phyloP scores from a whole-genome alignment of 2,797 vertebrate genomes.

The Monodelphis domestica region DNA sequence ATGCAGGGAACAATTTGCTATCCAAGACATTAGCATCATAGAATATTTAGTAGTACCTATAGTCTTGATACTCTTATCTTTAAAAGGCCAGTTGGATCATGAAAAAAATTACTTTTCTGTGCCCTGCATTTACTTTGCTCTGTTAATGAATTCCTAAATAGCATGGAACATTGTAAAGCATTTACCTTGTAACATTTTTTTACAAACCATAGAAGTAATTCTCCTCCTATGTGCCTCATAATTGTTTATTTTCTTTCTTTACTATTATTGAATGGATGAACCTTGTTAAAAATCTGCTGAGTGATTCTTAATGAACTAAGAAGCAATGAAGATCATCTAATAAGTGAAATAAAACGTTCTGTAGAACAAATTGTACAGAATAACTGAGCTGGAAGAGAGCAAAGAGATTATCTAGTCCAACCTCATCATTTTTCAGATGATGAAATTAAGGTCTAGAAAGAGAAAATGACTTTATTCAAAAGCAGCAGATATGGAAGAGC shows the following conservation, averaged over 20 bases:
- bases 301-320: not conserved
- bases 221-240: not conserved
- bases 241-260: not conserved
- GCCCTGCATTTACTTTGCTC: not conserved
- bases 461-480: not conserved
- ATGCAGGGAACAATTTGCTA: not conserved
- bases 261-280: not conserved
- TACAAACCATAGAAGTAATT: not conserved
- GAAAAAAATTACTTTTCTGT: not conserved
- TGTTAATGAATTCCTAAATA: not conserved
- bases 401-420: not conserved
- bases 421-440: not conserved
- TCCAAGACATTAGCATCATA: not conserved
- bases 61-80: not conserved
- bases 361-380: not conserved
- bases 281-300: not conserved
- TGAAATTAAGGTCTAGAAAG: not conserved
- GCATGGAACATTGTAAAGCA: not conserved
- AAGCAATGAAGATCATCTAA: not conserved
- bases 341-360: not conserved
- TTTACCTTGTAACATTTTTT: not conserved
- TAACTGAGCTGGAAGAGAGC: not conserved
- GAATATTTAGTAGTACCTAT: not conserved
- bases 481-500: not conserved
- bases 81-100: not conserved